Percentiles rank a stretch among this genome's conserved stretches.
Evolutionary conservation across 2,888 invertebrate species (phyloP).

Genomic region (Andrena bucephala): DNA sequence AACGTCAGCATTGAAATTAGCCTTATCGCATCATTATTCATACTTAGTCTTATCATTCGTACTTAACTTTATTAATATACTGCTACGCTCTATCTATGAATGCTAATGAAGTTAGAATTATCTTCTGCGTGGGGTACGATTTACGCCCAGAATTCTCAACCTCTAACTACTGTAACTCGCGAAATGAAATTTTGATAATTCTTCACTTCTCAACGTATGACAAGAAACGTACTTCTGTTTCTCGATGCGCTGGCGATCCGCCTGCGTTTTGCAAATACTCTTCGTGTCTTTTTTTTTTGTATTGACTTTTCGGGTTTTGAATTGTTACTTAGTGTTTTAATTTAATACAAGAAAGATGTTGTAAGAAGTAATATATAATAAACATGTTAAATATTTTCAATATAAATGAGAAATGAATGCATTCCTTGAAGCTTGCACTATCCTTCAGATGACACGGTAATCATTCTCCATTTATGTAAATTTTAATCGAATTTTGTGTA

Average conservation of each 20-base stretch:
- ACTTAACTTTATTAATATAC: constrained; percentile 3
- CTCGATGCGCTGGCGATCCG: no score
- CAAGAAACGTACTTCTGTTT: background rate
- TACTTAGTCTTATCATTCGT: constrained; percentile 2
- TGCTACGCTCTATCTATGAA: background rate
- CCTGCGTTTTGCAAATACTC: background rate
- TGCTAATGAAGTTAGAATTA: background rate
- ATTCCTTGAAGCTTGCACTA: background rate
- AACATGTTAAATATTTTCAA: constrained; percentile 43
- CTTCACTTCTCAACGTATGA: background rate
- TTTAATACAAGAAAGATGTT: constrained; percentile 15
- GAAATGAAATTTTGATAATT: constrained; percentile 9
- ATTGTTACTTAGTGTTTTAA: constrained; percentile 9
- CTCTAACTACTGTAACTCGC: background rate
- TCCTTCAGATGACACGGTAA: background rate
- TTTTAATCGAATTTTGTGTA: background rate
- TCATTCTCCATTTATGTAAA: background rate
- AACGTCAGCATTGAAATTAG: background rate
- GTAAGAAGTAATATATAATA: constrained; percentile 41
- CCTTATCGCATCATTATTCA: background rate
- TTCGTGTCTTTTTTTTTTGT: background rate
- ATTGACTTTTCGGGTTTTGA: constrained; percentile 4
- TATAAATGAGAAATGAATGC: background rate
- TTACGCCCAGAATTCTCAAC: background rate
- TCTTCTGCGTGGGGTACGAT: background rate